A percentile compares a stretch with the other conserved stretches of the same genome.
Conservation (phyloP, 2,888 invertebrate species). For the Syritta pipiens region DNA sequence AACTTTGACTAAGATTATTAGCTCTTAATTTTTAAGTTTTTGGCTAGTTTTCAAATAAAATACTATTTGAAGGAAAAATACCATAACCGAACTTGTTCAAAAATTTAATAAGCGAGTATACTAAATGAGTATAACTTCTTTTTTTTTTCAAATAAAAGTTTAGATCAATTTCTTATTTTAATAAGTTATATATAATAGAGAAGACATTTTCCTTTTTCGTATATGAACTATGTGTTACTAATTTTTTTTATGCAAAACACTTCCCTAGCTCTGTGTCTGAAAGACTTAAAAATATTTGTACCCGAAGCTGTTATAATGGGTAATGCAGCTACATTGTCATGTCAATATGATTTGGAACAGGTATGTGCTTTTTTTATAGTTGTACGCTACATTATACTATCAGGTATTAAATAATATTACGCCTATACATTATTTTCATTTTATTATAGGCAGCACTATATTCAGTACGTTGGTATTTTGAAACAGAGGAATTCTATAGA, state of each 20-base stretch:
- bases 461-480: conserved; percentile 84
- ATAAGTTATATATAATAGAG: too few relatives aligned
- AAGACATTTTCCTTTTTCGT: too few relatives aligned
- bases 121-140: too few relatives aligned
- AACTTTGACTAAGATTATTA: too few relatives aligned
- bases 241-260: neutral
- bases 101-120: too few relatives aligned
- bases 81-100: too few relatives aligned
- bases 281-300: conserved; percentile 79
- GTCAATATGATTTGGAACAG: conserved; percentile 79
- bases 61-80: too few relatives aligned
- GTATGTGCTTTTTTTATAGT: conserved; percentile 70
- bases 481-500: conserved; percentile 83
- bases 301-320: conserved; percentile 80
- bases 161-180: too few relatives aligned
- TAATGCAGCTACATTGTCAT: conserved; percentile 79
- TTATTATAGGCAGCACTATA: conserved; percentile 80
- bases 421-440: neutral
- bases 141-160: too few relatives aligned
- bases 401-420: neutral
- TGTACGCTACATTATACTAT: neutral
- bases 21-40: too few relatives aligned
- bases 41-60: too few relatives aligned
- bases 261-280: conserved; percentile 76
- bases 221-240: neutral